Percentiles rank a stretch among this genome's conserved stretches.
Evolutionary conservation across 2,797 vertebrate genomes (phyloP).

Genomic region (Oophaga sylvatica): DNA sequence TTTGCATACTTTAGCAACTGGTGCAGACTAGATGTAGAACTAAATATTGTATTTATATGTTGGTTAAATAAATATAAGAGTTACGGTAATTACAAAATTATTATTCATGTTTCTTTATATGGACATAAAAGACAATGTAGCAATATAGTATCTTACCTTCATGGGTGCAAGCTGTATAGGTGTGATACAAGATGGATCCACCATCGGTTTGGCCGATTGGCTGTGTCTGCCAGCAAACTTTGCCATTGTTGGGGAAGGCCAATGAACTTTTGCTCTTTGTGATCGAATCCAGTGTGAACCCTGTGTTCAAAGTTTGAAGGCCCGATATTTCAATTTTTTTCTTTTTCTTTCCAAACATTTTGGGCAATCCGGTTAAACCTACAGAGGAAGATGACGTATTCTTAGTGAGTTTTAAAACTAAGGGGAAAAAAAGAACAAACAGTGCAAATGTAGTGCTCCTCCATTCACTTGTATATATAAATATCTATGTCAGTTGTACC

Average conservation of each 20-base stretch:
- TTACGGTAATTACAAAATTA: neutral
- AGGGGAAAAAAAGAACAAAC: no score
- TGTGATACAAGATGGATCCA: conserved; percentile 98
- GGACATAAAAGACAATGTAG: neutral
- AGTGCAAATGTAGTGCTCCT: no score
- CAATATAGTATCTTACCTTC: conserved; percentile 81
- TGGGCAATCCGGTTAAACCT: conserved; percentile 88
- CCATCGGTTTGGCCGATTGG: conserved; percentile 96
- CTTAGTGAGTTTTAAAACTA: neutral
- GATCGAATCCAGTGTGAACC: conserved; percentile 97
- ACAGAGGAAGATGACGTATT: conserved; percentile 54
- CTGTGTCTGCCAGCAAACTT: conserved; percentile 94
- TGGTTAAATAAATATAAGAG: neutral
- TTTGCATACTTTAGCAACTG: neutral
- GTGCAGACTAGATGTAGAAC: neutral
- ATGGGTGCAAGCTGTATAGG: conserved; percentile 97
- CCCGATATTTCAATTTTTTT: conserved; percentile 96
- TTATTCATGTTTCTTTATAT: neutral
- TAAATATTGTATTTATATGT: no score
- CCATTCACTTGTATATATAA: no score
- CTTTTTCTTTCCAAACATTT: conserved; percentile 99
- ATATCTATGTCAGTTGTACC: no score
- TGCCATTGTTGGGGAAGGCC: conserved; percentile 98
- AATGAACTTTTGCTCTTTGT: conserved; percentile 93
- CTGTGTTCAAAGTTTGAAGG: conserved; percentile 98